A percentile compares a stretch with the other conserved stretches of the same genome.
Evolutionary conservation across 2,797 vertebrate species (phyloP).

Genomic region (Channa striata): DNA sequence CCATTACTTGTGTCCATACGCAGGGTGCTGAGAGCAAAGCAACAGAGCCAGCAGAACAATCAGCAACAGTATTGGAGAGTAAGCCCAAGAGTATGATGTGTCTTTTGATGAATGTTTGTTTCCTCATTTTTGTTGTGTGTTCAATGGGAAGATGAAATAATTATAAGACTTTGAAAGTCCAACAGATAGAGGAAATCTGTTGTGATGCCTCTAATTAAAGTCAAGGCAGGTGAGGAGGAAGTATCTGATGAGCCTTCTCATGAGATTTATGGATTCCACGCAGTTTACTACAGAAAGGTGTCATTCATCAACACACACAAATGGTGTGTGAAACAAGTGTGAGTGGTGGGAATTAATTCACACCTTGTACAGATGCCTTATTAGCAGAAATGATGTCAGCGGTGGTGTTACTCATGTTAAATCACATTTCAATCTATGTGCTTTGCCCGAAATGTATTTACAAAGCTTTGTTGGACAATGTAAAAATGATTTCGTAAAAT

Average conservation of each 20-base stretch:
- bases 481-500: slow-evolving; percentile 15
- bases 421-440: slow-evolving; percentile 69
- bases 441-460: slow-evolving; percentile 54
- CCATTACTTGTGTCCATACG: slow-evolving; percentile 37
- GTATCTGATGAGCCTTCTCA: slow-evolving; percentile 5
- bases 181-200: not conserved
- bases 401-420: slow-evolving; percentile 36
- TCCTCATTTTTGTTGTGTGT: slow-evolving; percentile 18
- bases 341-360: slow-evolving; percentile 37
- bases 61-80: slow-evolving; percentile 71
- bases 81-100: slow-evolving; percentile 51
- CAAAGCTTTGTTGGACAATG: slow-evolving; percentile 32
- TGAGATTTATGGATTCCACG: slow-evolving; percentile 32
- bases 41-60: slow-evolving; percentile 55
- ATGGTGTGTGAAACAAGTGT: slow-evolving; percentile 27
- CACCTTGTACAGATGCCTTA: slow-evolving; percentile 22
- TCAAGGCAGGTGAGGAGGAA: slow-evolving; percentile 4
- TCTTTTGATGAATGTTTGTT: not conserved
- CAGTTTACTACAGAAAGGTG: slow-evolving; percentile 16
- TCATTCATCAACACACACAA: slow-evolving; percentile 19
- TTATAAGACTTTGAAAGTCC: slow-evolving; percentile 10
- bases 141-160: slow-evolving; percentile 19
- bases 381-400: slow-evolving; percentile 24
- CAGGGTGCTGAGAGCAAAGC: slow-evolving; percentile 72
- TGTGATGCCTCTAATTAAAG: slow-evolving; percentile 11